A percentile compares a stretch with the other conserved stretches of the same genome.
phyloP scores from a whole-genome alignment of 1,140 invertebrate genomes.

The Whitmania pigra region DNA sequence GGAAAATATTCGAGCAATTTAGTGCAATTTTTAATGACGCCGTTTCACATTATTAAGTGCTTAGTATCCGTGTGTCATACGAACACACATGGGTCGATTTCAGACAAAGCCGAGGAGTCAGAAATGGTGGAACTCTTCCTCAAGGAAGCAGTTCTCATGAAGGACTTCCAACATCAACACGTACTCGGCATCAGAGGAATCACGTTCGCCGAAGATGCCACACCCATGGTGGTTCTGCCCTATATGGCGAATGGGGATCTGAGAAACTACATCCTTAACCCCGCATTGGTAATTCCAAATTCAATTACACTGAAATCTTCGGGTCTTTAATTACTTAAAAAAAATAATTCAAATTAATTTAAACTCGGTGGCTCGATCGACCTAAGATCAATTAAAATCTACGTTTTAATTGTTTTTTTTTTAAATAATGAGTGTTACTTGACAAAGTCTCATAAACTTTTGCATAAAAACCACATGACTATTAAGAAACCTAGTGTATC shows the following conservation, averaged over 20 bases:
- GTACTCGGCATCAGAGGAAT: conserved; percentile 44
- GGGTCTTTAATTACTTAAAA: too few relatives aligned
- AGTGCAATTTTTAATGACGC: neutral
- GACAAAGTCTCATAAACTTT: too few relatives aligned
- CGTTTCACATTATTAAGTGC: neutral
- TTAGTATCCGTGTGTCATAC: neutral
- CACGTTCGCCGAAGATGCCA: conserved; percentile 40
- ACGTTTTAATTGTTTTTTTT: too few relatives aligned
- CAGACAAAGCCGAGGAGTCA: conserved; percentile 25
- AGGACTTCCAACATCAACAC: conserved; percentile 45
- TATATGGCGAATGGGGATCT: conserved; percentile 46
- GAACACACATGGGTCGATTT: neutral
- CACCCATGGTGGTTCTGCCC: conserved; percentile 44
- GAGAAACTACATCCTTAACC: conserved; percentile 40
- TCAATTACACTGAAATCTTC: too few relatives aligned
- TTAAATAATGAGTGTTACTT: too few relatives aligned
- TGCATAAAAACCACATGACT: too few relatives aligned
- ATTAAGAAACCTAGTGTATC: too few relatives aligned
- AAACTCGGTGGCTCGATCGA: too few relatives aligned
- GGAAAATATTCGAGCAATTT: neutral
- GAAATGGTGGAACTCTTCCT: conserved; percentile 39
- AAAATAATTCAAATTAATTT: too few relatives aligned
- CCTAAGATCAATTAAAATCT: too few relatives aligned
- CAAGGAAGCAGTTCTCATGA: conserved; percentile 46
- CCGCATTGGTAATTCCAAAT: conserved; percentile 28